A percentile compares a stretch with the other conserved stretches of the same genome.
Conservation (phyloP, 2,888 invertebrate species). For the Leistus spinibarbis region DNA sequence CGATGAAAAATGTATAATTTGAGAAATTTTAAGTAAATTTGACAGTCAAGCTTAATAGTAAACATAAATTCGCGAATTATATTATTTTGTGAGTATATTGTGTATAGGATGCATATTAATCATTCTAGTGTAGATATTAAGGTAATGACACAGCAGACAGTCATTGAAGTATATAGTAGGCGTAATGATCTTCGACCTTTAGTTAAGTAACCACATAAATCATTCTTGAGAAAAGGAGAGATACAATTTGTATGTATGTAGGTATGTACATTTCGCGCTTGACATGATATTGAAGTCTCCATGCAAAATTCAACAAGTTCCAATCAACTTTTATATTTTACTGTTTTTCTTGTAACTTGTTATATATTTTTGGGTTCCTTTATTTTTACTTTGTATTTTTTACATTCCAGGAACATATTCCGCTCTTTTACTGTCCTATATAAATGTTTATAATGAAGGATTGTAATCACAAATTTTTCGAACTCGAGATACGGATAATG, state of each 20-base stretch:
- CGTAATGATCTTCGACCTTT: conserved; percentile 50
- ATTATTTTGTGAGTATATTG: background rate
- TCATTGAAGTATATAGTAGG: conserved; percentile 49
- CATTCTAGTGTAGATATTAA: background rate
- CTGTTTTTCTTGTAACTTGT: too few relatives aligned
- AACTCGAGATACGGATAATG: too few relatives aligned
- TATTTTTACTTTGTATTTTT: too few relatives aligned
- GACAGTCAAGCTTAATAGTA: too few relatives aligned
- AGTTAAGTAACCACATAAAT: conserved; percentile 49
- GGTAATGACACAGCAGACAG: conserved; percentile 13
- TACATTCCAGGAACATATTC: too few relatives aligned
- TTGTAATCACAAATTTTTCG: too few relatives aligned
- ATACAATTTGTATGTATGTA: background rate
- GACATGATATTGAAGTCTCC: background rate
- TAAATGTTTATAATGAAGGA: too few relatives aligned
- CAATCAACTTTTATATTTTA: background rate
- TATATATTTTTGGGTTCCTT: too few relatives aligned
- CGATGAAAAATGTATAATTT: too few relatives aligned
- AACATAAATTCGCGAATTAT: background rate
- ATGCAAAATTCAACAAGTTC: background rate
- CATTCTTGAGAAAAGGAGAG: background rate
- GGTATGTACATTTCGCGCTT: background rate
- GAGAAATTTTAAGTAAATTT: too few relatives aligned
- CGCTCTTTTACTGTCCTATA: too few relatives aligned
- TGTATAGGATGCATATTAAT: background rate